These are phyloP conservation scores for Allobates femoralis DNA, from an alignment of 2,797 vertebrate species.

Conservation along the genomic window DNA sequence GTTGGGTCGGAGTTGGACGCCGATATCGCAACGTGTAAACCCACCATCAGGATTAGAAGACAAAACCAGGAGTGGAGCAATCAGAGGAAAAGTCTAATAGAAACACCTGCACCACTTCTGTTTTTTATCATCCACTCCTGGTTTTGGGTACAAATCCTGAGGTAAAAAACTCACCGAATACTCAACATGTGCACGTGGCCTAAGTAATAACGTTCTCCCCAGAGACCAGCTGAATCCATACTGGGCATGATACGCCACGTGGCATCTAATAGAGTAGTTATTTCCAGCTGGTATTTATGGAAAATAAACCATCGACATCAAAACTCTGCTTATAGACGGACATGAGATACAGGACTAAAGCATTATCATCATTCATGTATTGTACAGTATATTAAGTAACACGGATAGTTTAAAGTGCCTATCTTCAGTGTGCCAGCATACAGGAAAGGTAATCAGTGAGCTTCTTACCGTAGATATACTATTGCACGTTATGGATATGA, in stretches of 20 bases:
- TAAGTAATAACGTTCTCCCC: background rate
- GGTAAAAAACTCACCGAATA: too few relatives aligned
- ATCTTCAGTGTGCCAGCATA: constrained; percentile 53
- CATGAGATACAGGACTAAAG: background rate
- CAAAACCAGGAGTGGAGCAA: too few relatives aligned
- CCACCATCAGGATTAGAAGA: too few relatives aligned
- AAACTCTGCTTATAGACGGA: background rate
- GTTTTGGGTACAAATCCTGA: too few relatives aligned
- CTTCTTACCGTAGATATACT: background rate
- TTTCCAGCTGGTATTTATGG: background rate
- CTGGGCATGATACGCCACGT: background rate
- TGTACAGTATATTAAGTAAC: constrained; percentile 25
- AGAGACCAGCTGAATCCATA: background rate
- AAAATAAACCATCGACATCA: background rate
- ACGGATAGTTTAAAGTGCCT: constrained; percentile 53
- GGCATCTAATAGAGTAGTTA: background rate
- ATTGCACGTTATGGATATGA: constrained; percentile 23
- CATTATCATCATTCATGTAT: constrained; percentile 25
- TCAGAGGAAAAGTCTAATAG: too few relatives aligned
- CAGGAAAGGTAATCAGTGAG: constrained; percentile 8
- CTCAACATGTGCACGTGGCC: too few relatives aligned
- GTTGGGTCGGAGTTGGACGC: too few relatives aligned
- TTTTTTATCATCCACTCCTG: too few relatives aligned
- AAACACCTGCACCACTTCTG: too few relatives aligned
- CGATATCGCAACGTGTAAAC: too few relatives aligned